Conservation (phyloP, 2,113 vertebrate genomes). For the Apodemus sylvaticus region DNA sequence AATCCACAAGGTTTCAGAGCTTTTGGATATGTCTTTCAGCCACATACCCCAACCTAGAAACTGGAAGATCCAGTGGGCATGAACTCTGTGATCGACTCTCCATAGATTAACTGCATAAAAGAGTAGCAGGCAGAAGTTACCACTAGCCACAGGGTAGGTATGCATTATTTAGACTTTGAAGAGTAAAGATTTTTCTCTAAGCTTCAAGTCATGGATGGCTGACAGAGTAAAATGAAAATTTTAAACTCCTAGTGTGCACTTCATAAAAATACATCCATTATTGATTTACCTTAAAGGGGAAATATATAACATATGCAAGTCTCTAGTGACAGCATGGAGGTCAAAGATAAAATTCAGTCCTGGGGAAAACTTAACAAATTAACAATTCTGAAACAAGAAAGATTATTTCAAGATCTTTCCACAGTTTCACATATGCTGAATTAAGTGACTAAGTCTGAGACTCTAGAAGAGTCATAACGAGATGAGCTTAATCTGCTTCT, state of each 20-base stretch:
- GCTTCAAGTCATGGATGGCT: not conserved
- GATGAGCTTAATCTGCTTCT: not conserved
- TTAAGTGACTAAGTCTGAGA: not conserved
- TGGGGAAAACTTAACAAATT: not conserved
- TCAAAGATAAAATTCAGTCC: not conserved
- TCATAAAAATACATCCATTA: slow-evolving; percentile 49
- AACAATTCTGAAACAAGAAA: not conserved
- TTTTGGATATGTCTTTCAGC: not conserved
- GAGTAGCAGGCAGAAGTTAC: not conserved
- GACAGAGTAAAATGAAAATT: slow-evolving; percentile 36
- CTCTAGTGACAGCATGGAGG: not conserved
- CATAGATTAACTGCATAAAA: not conserved
- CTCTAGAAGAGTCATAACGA: not conserved
- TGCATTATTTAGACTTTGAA: not conserved
- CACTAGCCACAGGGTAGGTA: not conserved
- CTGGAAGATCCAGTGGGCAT: not conserved
- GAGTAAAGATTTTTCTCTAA: not conserved
- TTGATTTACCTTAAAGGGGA: slow-evolving; percentile 30
- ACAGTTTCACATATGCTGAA: not conserved
- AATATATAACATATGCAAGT: not conserved
- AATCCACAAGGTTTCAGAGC: not conserved
- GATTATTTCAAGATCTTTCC: not conserved
- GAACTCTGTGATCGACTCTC: not conserved
- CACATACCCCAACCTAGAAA: not conserved
- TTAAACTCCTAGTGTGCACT: not conserved